Evolutionary conservation across 2,888 invertebrate species (phyloP).

Genomic region (Amphipoea lucens): DNA sequence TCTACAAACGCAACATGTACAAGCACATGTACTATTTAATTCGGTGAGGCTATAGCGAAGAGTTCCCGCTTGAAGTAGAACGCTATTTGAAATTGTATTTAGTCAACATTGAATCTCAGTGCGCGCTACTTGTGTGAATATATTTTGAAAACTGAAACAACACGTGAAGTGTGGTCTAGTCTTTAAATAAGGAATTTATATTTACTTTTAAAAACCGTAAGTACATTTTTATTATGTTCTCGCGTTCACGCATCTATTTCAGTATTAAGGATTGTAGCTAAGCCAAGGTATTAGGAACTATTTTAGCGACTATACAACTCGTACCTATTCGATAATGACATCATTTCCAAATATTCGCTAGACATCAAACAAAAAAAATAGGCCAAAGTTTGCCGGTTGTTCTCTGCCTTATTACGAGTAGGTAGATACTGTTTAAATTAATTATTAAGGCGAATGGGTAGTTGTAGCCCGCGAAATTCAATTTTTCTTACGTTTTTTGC

Average conservation of each 20-base stretch:
- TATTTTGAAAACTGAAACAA: slow-evolving; percentile 16
- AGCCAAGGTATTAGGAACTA: neutral
- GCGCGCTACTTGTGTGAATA: slow-evolving; percentile 46
- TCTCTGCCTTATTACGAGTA: neutral
- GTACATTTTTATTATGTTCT: slow-evolving; percentile 28
- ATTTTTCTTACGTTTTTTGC: no score
- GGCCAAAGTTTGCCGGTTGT: neutral
- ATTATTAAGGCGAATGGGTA: no score
- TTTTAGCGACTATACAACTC: neutral
- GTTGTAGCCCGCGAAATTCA: no score
- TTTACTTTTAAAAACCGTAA: slow-evolving; percentile 36
- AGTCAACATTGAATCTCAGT: slow-evolving; percentile 64
- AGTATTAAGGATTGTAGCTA: neutral
- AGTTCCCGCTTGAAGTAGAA: slow-evolving; percentile 74
- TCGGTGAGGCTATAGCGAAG: slow-evolving; percentile 56
- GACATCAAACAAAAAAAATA: neutral
- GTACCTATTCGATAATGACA: slow-evolving; percentile 14
- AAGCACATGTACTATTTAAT: slow-evolving; percentile 9
- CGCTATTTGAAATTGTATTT: slow-evolving; percentile 66
- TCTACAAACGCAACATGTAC: fast-evolving
- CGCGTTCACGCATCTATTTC: slow-evolving; percentile 2
- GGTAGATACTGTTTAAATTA: no score
- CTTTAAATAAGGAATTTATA: slow-evolving; percentile 53
- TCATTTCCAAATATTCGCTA: slow-evolving; percentile 33
- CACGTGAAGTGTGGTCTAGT: slow-evolving; percentile 55